Base-by-base conservation (phyloP, 2,888 invertebrate species). In the Rhingia campestris region DNA sequence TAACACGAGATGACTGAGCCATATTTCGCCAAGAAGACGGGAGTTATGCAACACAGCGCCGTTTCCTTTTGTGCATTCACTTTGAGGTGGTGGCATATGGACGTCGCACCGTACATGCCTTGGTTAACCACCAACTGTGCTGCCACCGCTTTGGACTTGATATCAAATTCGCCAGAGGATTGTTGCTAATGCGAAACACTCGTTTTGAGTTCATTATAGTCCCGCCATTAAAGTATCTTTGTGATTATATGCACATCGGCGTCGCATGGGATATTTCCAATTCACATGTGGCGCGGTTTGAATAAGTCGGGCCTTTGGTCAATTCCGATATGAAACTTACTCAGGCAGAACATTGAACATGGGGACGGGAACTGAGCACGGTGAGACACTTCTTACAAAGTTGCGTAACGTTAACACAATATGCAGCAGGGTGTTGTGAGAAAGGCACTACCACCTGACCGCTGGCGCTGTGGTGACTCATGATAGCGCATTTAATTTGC, bases 261-360 rank as follows among this genome's bases (percentile, higher is more conserved):
- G 30, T 49, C 22, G 14, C 30, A 49, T 4, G 9, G 22, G 22
- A 49, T 32, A 32, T 30, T 9, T 22, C 22, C 47, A 47, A 22
- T 39, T 39, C 51, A 32, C 66, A 63, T 69, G 76, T 37, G 54
- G 53, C 2, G 22, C 22, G 22, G 22, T 22, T 22, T 22, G 22
- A 22, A 58, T 39, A 35, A 5, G 47, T n/a, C 30, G 14, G 49
- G 70, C 49, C 70, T 72, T 54, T 70, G 51, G 72, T 53, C 72
- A 72, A 35, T 54, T 72, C 22, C 35, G 22, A 72, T 54, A 45
- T 9, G 9, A 64, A 73, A 64, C 54, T 45, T 59, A 76, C 33
- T 69, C 39, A 33, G 39, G 61, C 76, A 76, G 76, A 76, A 69
- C 76, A 39, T 51, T 22, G 37, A 56, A 64, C 64, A 47, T 64